Evolutionary conservation across 2,888 invertebrate genomes (phyloP).

Genomic region (Drosophila quinaria): DNA sequence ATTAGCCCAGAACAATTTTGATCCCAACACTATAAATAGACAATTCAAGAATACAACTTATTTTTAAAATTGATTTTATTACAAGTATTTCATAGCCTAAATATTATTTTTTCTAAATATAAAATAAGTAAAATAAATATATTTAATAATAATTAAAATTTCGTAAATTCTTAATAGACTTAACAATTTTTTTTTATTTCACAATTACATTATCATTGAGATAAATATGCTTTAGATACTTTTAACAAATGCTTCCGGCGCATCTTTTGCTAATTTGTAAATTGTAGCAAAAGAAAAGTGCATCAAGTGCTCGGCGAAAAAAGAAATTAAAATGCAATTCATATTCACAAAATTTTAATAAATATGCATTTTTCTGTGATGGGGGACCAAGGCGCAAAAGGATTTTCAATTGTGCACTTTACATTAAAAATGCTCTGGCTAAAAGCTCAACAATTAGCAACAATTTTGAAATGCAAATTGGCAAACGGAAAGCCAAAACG

Average conservation of each 20-base stretch:
- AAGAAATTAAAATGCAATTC: slow-evolving; percentile 47
- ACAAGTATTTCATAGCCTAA: not conserved
- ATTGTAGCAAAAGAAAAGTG: slow-evolving; percentile 30
- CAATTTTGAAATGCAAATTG: slow-evolving; percentile 73
- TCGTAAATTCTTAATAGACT: too few species aligned
- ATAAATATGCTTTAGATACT: not conserved
- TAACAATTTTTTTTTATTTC: not conserved
- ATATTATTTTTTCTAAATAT: too few species aligned
- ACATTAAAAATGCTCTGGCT: slow-evolving; percentile 78
- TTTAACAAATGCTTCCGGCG: not conserved
- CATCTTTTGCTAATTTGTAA: slow-evolving; percentile 32
- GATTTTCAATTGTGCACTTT: slow-evolving; percentile 64
- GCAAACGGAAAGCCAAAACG: slow-evolving; percentile 45
- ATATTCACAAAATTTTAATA: slow-evolving; percentile 48
- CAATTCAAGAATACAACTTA: not conserved
- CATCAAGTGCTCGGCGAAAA: slow-evolving; percentile 38
- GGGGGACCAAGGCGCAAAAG: not conserved
- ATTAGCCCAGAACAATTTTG: slow-evolving; percentile 37
- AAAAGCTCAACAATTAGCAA: slow-evolving; percentile 82
- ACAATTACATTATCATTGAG: not conserved
- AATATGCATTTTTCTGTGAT: slow-evolving; percentile 51
- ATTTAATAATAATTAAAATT: too few species aligned
- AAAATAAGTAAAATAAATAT: too few species aligned
- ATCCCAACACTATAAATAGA: not conserved
- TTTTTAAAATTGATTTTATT: not conserved